Base-by-base conservation (phyloP, 1,140 invertebrate species). In the Potamilus streckersoni region DNA sequence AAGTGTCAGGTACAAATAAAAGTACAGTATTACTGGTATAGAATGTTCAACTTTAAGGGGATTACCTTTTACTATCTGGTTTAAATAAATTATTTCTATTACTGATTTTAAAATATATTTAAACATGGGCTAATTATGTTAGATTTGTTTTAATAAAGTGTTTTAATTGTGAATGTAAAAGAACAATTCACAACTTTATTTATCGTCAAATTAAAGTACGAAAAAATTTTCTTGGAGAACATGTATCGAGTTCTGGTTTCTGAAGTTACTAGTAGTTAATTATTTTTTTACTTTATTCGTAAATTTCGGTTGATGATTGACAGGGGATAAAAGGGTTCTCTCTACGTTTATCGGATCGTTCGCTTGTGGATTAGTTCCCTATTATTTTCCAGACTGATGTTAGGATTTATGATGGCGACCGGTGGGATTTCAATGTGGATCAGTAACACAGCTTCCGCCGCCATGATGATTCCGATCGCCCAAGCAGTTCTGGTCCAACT, bases 351-450 rank as follows among this genome's bases (percentile, higher is more conserved):
- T 6, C 8, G 20, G 12, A 20, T 20, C 6, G 2, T 31, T 20
- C 31, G 8, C 8, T 17, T 27, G 31, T 20, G 8, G 31, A 19
- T 13, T 67, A 5, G 20, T 20, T 19, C 27, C 17, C 27, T 31
- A 27, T 38, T 15, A 12, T 15, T 16, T 17, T 60, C 13, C 60
- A 76, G 74, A 75, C 59, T 76, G 49, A 86, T 90, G 80, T 76
- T 89, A 31, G 89, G 88, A 13, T 87, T 90, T 68, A 88, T 89
- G 86, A 63, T 86, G 13, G 81, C 87, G 4, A 90, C 89, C 4
- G 82, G 82, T 77, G 90, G 90, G 74, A 79, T 91, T 60, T 89
- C 88, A 20, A 90, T 90, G 88, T 91, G 90, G 86, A 89, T 91
- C 49, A 85, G 79, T 62, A 91, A 91, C 79, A 85, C 88, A 14